Evolutionary conservation across 2,113 vertebrate genomes (phyloP), one percentile per base, ranked within the genome.

Genomic region (Labeo rohita): DNA sequence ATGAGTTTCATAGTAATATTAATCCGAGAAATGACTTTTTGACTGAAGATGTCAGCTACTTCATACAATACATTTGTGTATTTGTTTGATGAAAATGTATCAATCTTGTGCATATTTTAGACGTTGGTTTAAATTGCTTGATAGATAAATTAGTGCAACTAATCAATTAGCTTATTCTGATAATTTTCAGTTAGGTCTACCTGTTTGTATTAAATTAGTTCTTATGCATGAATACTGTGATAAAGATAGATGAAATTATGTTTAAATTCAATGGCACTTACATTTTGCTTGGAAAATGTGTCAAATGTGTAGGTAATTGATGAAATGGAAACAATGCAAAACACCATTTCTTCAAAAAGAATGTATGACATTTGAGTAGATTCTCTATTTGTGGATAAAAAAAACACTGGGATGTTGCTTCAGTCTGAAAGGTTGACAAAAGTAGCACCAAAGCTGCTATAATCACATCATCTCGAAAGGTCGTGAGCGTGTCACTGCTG

Each of bases 361-460:
- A 18, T 18, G 15, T 18, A 59, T 43, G 36, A 0, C 18, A 8
- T 21, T 45, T 72, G 39, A n/a, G 39, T 10, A 43, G 8, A 45
- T 72, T 11, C 3, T 5, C 16, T 21, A 16, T 10, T 43, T 72
- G 39, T 11, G 16, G 8, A 21, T 3, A 43, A 28, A 28, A 28
- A 16, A 54, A 59, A 8, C 18, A n/a, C 0, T 15, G 34, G 5
- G 75, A 50, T 54, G 3, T 66, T 10, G 49, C 7, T 36, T 68
- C 8, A 43, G 3, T 59, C 34, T 56, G 18, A 45, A 21, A 56
- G 21, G 6, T 52, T 6, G 13, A 54, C 65, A 76, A 81, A 86
- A 66, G 86, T 54, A 83, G 54, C 21, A 87, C 21, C 68, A 81
- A 49, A 87, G 75, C 72, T 89, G 90, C 84, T 91, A 89, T 92